Evolutionary conservation across 1,140 invertebrate species (phyloP).

Genomic region (Amphibalanus amphitrite): DNA sequence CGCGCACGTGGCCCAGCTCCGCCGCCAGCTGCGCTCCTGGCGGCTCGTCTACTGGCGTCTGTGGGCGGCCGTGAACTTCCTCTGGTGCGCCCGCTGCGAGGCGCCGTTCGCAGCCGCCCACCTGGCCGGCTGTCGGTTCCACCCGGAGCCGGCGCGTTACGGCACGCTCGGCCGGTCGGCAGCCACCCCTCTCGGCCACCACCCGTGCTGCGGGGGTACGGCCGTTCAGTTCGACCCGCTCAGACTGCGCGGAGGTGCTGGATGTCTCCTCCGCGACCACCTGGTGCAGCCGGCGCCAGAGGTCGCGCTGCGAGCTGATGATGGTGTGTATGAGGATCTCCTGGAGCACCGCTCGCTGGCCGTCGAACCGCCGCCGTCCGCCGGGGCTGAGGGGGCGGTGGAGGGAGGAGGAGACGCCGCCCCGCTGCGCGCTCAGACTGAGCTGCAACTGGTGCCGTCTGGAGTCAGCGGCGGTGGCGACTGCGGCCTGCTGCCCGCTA

Average conservation of each 20-base stretch:
- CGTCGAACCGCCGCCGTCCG: background rate
- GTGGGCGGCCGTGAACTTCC: slow-evolving; percentile 67
- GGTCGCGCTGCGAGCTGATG: too few species aligned
- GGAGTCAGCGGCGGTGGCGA: too few species aligned
- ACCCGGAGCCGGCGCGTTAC: slow-evolving; percentile 32
- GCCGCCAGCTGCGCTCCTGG: slow-evolving; percentile 64
- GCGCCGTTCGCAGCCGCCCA: slow-evolving; percentile 54
- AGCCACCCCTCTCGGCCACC: slow-evolving; percentile 32
- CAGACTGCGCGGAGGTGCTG: slow-evolving; percentile 15
- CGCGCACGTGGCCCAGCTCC: slow-evolving; percentile 54
- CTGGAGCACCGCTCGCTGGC: background rate
- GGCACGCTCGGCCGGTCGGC: slow-evolving; percentile 38
- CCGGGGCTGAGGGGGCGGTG: too few species aligned
- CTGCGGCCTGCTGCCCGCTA: background rate
- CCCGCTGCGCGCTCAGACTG: too few species aligned
- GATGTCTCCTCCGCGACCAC: background rate
- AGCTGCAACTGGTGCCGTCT: background rate
- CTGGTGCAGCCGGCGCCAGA: background rate
- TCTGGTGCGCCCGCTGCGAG: slow-evolving; percentile 54
- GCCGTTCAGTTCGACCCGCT: slow-evolving; percentile 57
- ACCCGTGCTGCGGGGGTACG: slow-evolving; percentile 67
- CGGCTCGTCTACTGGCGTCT: slow-evolving; percentile 78
- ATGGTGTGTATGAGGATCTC: background rate
- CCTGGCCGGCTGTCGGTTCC: slow-evolving; percentile 57
- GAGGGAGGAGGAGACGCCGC: background rate